Base-by-base conservation (phyloP, 2,888 invertebrate species). In the Caenorhabditis sp. region DNA sequence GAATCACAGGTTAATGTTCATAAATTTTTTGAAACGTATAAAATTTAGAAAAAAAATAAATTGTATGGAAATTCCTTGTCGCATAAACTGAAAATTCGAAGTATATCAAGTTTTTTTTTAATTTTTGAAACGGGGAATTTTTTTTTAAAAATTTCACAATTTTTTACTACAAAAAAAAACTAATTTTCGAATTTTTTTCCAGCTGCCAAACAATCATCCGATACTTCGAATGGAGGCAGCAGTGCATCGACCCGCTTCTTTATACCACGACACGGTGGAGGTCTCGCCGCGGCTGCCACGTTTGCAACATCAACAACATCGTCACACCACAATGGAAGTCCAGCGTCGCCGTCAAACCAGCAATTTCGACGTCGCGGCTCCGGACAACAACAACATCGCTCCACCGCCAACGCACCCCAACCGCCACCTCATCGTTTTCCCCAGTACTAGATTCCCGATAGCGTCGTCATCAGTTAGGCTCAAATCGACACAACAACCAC, bases 371-470 rank as follows among this genome's bases (percentile, higher is more conserved):
- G 43, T 17, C 43, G 43, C 43, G 43, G 43, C 17, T 43, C 43
- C 14, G 43, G 31, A 23, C 52, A 21, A 10, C 43, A 43, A 17
- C 17, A 3, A 2, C 10, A 5, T 43, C 17, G 3, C 14, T 17
- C 12, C 5, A 3, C 43, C 5, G 43, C 43, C 5, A 14, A 5
- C 8, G 7, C 21, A 52, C 8, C 21, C 1, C 20, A 20, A 49
- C 21, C 52, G 52, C 21, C 23, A 23, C 10, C 70, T 66, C 38
- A 71, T 78, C 78, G 73, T 76, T 76, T 78, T 78, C 70, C 78
- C 78, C 70, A 78, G 66, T 76, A 76, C 78, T 78, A 78, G 72
- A 71, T 76, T 8, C 50, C 69, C 69, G 25, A 73, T 69, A 49
- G 68, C 68, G 36, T 53, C 73, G 20, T 66, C 73, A 10, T 59